Percentiles rank a stretch among this genome's conserved stretches.
Conservation (phyloP, 1,140 invertebrate genomes). For the Drosophila nebulosa region DNA sequence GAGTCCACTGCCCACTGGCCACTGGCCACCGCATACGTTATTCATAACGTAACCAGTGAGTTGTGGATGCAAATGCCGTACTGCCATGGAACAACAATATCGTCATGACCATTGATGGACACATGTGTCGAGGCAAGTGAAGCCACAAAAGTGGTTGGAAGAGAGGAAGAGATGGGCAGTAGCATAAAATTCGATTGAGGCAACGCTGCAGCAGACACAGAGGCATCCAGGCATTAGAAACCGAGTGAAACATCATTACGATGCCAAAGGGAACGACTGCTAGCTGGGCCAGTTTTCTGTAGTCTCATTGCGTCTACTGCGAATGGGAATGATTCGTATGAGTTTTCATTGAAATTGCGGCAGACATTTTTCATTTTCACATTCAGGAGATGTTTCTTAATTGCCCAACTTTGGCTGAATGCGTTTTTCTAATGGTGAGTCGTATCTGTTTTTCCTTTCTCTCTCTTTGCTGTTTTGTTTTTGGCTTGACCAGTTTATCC, state of each 20-base stretch:
- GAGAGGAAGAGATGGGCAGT: background rate
- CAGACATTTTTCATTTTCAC: constrained; percentile 40
- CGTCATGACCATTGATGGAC: constrained; percentile 32
- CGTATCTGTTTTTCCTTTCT: background rate
- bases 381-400: constrained; percentile 40
- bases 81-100: constrained; percentile 29
- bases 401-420: constrained; percentile 39
- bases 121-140: constrained; percentile 13
- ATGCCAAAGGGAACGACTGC: background rate
- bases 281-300: background rate
- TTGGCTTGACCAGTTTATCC: background rate
- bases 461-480: constrained; percentile 16
- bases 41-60: constrained; percentile 51
- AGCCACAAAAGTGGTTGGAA: background rate
- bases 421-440: constrained; percentile 35
- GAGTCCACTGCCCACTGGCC: background rate
- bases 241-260: constrained; percentile 50
- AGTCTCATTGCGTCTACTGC: background rate
- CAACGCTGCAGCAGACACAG: background rate
- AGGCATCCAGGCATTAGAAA: background rate
- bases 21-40: too few species aligned
- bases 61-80: constrained; percentile 55
- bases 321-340: background rate
- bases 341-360: constrained; percentile 25
- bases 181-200: constrained; percentile 16